Evolutionary conservation across 1,140 invertebrate genomes (phyloP).

Genomic region (Muscidifurax raptorellus): DNA sequence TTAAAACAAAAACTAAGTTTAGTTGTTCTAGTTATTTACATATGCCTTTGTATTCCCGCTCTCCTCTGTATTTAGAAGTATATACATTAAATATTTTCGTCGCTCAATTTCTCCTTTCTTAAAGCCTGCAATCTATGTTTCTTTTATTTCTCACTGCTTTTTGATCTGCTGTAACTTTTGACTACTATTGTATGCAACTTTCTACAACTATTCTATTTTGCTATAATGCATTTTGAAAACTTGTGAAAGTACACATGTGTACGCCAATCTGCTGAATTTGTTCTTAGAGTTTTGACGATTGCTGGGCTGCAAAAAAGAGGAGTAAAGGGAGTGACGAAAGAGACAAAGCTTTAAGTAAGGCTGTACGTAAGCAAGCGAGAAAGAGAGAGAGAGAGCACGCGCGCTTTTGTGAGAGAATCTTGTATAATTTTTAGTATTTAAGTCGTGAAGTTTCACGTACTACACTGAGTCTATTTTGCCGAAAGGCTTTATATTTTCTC

Average conservation of each 20-base stretch:
- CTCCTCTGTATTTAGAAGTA: slow-evolving; percentile 47
- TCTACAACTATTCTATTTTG: slow-evolving; percentile 35
- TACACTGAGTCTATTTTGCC: background rate
- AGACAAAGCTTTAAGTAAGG: too few species aligned
- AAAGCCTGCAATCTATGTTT: slow-evolving; percentile 47
- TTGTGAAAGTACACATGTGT: background rate
- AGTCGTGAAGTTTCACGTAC: background rate
- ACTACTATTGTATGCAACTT: slow-evolving; percentile 44
- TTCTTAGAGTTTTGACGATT: slow-evolving; percentile 26
- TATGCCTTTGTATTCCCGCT: slow-evolving; percentile 49
- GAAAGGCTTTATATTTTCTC: background rate
- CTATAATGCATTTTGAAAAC: slow-evolving; percentile 19
- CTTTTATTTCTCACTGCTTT: slow-evolving; percentile 50
- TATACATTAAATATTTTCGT: slow-evolving; percentile 42
- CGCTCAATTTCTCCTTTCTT: slow-evolving; percentile 51
- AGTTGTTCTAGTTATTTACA: slow-evolving; percentile 43
- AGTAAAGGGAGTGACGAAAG: slow-evolving; percentile 43
- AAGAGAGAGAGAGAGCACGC: slow-evolving; percentile 39
- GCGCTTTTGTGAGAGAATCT: background rate
- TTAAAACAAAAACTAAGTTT: slow-evolving; percentile 28
- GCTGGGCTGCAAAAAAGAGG: slow-evolving; percentile 42
- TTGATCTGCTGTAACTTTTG: slow-evolving; percentile 42
- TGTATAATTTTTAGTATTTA: background rate
- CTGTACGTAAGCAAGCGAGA: slow-evolving; percentile 41
- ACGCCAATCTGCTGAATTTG: background rate